Base-by-base conservation (phyloP, 2,888 invertebrate species). In the Yponomeuta evonymella region DNA sequence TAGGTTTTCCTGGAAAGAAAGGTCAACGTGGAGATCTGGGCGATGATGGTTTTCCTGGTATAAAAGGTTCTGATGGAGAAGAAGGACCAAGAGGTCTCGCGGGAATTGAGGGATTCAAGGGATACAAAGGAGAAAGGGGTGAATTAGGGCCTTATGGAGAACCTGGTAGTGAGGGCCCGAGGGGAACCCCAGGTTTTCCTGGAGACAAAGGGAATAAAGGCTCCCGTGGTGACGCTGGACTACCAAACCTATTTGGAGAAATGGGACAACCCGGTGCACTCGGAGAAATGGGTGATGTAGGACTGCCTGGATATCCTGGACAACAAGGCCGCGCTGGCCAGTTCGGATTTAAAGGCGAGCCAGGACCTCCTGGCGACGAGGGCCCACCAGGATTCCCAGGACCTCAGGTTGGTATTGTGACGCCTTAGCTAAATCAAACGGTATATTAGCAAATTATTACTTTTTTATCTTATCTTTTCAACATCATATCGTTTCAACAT, bases 71-170 rank as follows among this genome's bases (percentile, higher is more conserved):
- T 43, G 43, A 48, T 15, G 70, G 90, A 29, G 71, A 77, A 43
- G 76, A 76, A 72, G 90, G 93, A 88, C 69, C 75, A 76, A 74
- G 93, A 63, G 87, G 90, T 36, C 77, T 73, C 71, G 83, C 71
- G 70, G 91, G 91, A 0, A 75, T 77, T 29, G 76, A 76, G 48
- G 97, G 97, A 23, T 81, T 88, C 11, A 95, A 95, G 83, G 97
- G 97, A 4, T 93, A 93, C 74, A 86, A 92, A 1, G 97, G 97
- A 51, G 84, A 94, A 68, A 92, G 90, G 36, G 97, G 97, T 64
- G 92, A 93, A 72, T 81, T 85, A 63, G 95, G 97, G 23, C 93
- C 93, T 0, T 88, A 83, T 62, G 97, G 97, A 69, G 81, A 84
- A 4, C 84, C 93, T 6, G 96, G 96, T 51, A 78, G 79, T 11